Evolutionary conservation across 2,113 vertebrate species (phyloP).

Genomic region (Oncorhynchus mykiss): DNA sequence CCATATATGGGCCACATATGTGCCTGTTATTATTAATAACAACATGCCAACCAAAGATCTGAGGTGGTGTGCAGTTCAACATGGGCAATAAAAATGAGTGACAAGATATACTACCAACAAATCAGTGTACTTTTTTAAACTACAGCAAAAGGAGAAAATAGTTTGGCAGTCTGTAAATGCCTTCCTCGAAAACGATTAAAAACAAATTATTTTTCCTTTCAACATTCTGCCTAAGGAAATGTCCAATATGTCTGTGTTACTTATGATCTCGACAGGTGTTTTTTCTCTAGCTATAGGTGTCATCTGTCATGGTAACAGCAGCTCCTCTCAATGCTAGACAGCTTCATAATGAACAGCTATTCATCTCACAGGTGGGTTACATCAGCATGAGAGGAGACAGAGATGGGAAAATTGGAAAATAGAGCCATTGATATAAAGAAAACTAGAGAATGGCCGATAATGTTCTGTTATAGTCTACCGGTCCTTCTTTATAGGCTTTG

Average conservation of each 20-base stretch:
- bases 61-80: background rate
- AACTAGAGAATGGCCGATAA: too few species aligned
- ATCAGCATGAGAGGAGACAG: background rate
- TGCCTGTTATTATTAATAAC: constrained; percentile 11
- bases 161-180: background rate
- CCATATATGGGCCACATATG: constrained; percentile 16
- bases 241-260: background rate
- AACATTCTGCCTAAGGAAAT: background rate
- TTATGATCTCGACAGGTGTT: too few species aligned
- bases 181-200: background rate
- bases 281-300: too few species aligned
- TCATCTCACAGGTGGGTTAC: background rate
- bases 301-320: too few species aligned
- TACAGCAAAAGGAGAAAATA: background rate
- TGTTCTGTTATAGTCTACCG: too few species aligned
- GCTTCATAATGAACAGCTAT: background rate
- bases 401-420: background rate
- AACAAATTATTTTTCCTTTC: background rate
- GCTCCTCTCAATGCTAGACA: background rate
- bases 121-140: background rate
- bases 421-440: background rate
- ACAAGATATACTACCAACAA: background rate
- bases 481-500: too few species aligned
- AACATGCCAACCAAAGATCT: background rate
- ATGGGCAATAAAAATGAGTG: background rate